phyloP scores from a whole-genome alignment of 2,113 vertebrate species.

The Desmodus rotundus region DNA sequence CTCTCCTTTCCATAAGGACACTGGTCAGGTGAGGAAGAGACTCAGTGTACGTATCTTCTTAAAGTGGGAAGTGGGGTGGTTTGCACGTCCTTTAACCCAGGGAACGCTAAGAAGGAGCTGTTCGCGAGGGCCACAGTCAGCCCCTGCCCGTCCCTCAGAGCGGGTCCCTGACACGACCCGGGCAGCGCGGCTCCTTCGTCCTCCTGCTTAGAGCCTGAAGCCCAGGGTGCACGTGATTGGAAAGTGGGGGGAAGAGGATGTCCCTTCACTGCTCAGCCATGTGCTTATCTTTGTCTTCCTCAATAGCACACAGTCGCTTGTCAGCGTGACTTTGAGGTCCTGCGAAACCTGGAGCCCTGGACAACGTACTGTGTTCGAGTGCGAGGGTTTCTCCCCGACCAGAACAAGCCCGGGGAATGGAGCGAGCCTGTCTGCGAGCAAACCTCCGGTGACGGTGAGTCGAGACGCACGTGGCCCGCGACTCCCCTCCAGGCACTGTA shows the following conservation, averaged over 20 bases:
- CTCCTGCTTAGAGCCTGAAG: neutral
- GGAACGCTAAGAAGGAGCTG: neutral
- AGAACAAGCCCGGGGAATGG: constrained; percentile 76
- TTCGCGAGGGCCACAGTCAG: neutral
- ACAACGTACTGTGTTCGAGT: constrained; percentile 80
- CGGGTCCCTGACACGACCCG: neutral
- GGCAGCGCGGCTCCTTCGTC: neutral
- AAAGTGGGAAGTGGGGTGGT: neutral
- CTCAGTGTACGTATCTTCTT: neutral
- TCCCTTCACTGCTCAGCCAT: neutral
- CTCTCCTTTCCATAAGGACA: neutral
- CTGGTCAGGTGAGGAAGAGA: neutral
- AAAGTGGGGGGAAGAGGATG: fast-evolving
- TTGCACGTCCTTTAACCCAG: neutral
- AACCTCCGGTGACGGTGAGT: constrained; percentile 75
- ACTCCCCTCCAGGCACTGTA: too few relatives aligned
- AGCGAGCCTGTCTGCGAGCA: constrained; percentile 72
- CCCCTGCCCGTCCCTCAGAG: neutral
- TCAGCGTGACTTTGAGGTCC: constrained; percentile 48
- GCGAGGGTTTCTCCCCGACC: constrained; percentile 62
- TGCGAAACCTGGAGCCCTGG: constrained; percentile 76
- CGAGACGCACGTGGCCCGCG: fast-evolving
- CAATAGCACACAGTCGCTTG: constrained; percentile 46
- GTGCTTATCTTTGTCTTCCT: neutral
- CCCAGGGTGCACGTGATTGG: neutral